These are phyloP conservation scores for Phyllotreta cruciferae DNA, from an alignment of 2,888 invertebrate species.

Conservation along the genomic window DNA sequence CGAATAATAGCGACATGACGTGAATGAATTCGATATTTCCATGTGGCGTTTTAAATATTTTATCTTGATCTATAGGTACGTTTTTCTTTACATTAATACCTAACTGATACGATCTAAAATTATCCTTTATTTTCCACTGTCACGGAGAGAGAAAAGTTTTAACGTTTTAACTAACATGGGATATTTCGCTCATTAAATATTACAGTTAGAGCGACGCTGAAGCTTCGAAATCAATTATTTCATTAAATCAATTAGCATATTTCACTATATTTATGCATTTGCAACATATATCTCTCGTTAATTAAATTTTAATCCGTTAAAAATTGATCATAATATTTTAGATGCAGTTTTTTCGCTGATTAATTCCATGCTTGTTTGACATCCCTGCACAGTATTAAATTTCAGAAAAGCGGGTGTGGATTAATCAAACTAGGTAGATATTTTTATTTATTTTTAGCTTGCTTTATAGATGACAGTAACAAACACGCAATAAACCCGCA, in stretches of 20 bases:
- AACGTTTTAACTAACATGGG: background rate
- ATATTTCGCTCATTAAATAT: constrained; percentile 8
- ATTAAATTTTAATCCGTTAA: too few species aligned
- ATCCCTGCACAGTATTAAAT: too few species aligned
- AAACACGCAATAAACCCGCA: constrained; percentile 1
- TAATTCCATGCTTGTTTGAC: too few species aligned
- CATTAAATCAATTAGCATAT: too few species aligned
- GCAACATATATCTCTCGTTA: too few species aligned
- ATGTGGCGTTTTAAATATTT: constrained; percentile 25
- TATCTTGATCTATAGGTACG: constrained; percentile 20
- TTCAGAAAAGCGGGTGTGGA: background rate
- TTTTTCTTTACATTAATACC: constrained; percentile 27
- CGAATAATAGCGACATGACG: constrained; percentile 13
- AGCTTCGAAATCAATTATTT: too few species aligned
- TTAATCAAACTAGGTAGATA: constrained; percentile 5
- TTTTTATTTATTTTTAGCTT: constrained; percentile 4
- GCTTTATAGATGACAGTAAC: constrained; percentile 1
- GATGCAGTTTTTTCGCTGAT: too few species aligned
- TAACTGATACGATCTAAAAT: constrained; percentile 21
- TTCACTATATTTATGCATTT: too few species aligned
- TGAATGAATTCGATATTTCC: constrained; percentile 23
- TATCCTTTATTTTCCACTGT: constrained; percentile 19
- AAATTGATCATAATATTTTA: too few species aligned
- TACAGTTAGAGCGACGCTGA: too few species aligned
- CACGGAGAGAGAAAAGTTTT: constrained; percentile 12